Conservation (phyloP, 2,797 vertebrate genomes). For the Microtus obscurus region DNA sequence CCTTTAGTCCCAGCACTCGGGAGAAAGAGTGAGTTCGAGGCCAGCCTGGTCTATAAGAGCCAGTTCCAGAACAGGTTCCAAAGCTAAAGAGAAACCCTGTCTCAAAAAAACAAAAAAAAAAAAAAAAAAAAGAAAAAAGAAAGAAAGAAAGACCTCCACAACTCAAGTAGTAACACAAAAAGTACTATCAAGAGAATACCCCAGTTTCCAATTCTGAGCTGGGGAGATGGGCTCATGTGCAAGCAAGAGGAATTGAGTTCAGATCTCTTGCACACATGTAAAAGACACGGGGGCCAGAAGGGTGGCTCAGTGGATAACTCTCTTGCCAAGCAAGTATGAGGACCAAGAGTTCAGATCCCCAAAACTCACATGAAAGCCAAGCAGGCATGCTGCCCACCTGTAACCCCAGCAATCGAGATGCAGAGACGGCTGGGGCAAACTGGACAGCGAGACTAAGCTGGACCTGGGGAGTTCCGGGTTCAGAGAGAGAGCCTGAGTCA, state of each 20-base stretch:
- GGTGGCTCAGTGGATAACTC: not conserved
- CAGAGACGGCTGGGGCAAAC: not conserved
- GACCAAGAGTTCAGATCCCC: not conserved
- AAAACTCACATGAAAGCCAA: not conserved
- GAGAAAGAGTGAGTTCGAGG: rapidly evolving
- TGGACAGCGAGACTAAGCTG: not conserved
- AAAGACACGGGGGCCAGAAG: not conserved
- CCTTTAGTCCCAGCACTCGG: too few species aligned
- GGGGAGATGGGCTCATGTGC: not conserved
- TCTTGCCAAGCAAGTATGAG: not conserved
- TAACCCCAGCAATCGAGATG: not conserved
- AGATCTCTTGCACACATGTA: not conserved
- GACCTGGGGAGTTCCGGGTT: not conserved
- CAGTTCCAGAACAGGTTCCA: too few species aligned
- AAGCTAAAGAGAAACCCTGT: too few species aligned
- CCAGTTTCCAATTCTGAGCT: not conserved
- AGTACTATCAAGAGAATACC: not conserved
- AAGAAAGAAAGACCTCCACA: too few species aligned
- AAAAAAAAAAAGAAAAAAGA: too few species aligned
- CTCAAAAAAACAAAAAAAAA: too few species aligned
- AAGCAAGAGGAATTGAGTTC: not conserved
- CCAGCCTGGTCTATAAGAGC: too few species aligned
- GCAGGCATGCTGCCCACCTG: not conserved
- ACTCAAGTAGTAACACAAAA: not conserved
- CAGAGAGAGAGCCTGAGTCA: not conserved